Conservation (phyloP, 2,797 vertebrate species). For the Meda fulgida region DNA sequence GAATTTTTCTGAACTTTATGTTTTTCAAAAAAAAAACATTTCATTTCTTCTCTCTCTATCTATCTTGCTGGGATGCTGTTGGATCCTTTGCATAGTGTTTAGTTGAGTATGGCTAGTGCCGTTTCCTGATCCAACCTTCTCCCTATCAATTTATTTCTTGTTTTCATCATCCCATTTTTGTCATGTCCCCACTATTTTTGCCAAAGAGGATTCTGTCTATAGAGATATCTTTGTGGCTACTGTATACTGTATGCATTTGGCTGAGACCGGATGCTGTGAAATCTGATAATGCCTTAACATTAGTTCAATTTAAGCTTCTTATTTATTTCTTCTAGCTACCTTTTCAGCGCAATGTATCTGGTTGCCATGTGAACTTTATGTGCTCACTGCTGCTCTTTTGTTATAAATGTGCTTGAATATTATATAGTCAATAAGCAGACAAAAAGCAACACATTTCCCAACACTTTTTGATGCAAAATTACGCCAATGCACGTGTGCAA, state of each 20-base stretch:
- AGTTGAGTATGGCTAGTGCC: neutral
- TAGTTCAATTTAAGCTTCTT: neutral
- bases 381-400: neutral
- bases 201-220: neutral
- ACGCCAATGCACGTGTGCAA: neutral
- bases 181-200: neutral
- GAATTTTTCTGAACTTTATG: constrained; percentile 59
- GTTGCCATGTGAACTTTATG: neutral
- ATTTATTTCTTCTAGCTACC: neutral
- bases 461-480: neutral
- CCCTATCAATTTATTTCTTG: neutral
- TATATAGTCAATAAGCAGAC: neutral
- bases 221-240: too few species aligned
- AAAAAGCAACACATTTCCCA: neutral
- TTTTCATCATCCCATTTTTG: neutral
- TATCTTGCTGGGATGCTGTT: neutral
- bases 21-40: constrained; percentile 48
- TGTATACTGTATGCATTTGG: too few species aligned
- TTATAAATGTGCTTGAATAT: too few species aligned
- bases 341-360: neutral
- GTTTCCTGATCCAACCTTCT: neutral
- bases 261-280: neutral
- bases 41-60: constrained; percentile 14
- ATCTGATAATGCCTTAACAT: neutral
- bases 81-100: neutral